Evolutionary conservation across 2,888 invertebrate species (phyloP), one percentile per base, ranked within the genome.

Genomic region (Holacanthella duospinosa): DNA sequence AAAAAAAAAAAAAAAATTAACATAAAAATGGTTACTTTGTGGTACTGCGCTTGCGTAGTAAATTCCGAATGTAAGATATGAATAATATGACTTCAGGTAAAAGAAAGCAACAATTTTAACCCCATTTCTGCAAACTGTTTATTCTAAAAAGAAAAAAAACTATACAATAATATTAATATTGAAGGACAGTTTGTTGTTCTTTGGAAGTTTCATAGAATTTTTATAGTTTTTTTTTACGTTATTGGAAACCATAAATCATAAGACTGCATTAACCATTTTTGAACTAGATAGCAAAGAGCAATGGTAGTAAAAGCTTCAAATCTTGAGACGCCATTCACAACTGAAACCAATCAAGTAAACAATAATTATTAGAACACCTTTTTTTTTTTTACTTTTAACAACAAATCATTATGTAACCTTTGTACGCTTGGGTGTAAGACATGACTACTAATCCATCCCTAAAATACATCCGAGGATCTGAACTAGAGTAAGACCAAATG

Each of bases 401-500:
- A 57, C 21, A 4, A n/a, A 53, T 9, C 26, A n/a, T n/a, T 36
- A 12, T n/a, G 44, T 28, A 43, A 70, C 70, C 70, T 64, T 65
- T 60, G 44, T 64, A 68, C 25, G 68, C 66, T 26, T 70, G 67
- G 0, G 65, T 63, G 56, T 69, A 70, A 3, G 69, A 70, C 1
- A 68, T 19, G 1, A 70, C 26, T 28, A 68, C 67, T n/a, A 72
- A 60, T n/a, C 68, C 68, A 48, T 64, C 64, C 25, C 70, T 63
- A 43, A 72, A 66, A 19, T 66, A 59, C 21, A 67, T 65, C 43
- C 69, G 58, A 1, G 66, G 63, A 4, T 64, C 56, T 9, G 67
- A 64, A 43, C 68, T 59, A 9, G 67, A 54, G 60, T 65, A 72
- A 0, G 67, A 65, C 70, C 70, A 72, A 29, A 72, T 67, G 26